A percentile compares a stretch with the other conserved stretches of the same genome.
phyloP scores from a whole-genome alignment of 1,140 invertebrate genomes.

The Magallana angulata region DNA sequence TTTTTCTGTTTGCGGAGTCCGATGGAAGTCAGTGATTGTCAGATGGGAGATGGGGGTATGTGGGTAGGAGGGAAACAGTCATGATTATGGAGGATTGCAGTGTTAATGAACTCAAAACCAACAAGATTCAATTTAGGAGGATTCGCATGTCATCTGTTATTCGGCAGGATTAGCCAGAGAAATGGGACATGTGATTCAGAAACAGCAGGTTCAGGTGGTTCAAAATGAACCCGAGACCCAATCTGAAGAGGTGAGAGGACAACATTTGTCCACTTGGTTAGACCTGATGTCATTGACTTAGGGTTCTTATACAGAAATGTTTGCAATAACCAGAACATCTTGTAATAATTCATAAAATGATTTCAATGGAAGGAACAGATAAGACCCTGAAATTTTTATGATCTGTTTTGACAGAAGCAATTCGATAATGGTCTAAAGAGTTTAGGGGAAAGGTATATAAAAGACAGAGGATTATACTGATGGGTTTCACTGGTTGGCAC shows the following conservation, averaged over 20 bases:
- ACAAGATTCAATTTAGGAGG: background rate
- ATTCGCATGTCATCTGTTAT: background rate
- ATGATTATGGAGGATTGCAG: background rate
- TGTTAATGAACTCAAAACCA: background rate
- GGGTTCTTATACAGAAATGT: background rate
- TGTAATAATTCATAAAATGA: background rate
- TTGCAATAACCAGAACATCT: background rate
- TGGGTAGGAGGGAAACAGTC: background rate
- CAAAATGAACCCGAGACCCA: background rate
- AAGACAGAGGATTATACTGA: background rate
- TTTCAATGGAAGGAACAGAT: background rate
- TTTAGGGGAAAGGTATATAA: background rate
- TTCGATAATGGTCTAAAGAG: background rate
- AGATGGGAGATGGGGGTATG: constrained; percentile 6
- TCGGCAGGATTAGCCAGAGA: background rate
- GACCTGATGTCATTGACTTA: background rate
- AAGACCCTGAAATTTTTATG: background rate
- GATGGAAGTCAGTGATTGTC: background rate
- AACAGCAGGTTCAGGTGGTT: constrained; percentile 26
- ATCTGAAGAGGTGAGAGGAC: constrained; percentile 5
- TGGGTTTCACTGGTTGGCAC: constrained; percentile 3
- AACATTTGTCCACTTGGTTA: background rate
- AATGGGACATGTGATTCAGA: constrained; percentile 47
- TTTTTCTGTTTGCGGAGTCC: background rate
- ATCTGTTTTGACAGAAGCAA: background rate